A percentile compares a stretch with the other conserved stretches of the same genome.
phyloP scores from a whole-genome alignment of 2,888 invertebrate genomes.

The Acleris literana region DNA sequence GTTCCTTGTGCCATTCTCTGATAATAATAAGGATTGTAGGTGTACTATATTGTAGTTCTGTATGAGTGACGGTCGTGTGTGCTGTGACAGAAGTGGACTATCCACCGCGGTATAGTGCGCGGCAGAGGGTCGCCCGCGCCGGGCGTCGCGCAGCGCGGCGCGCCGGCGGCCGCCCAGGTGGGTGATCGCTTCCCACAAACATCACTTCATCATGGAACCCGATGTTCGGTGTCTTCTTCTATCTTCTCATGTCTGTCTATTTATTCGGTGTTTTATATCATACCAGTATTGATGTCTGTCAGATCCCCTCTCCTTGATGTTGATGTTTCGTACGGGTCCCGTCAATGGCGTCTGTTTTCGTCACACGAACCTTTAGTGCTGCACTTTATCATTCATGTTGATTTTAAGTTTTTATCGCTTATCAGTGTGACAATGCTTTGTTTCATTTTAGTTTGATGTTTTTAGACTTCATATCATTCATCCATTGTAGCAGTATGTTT shows the following conservation, averaged over 20 bases:
- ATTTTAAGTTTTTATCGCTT: constrained; percentile 30
- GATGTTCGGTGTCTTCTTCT: constrained; percentile 67
- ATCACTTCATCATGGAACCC: constrained; percentile 53
- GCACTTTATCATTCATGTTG: constrained; percentile 51
- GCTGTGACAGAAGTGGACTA: constrained; percentile 89
- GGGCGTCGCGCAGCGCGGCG: constrained; percentile 70
- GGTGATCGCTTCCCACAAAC: constrained; percentile 60
- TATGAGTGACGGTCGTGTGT: constrained; percentile 59
- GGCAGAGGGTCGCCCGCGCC: constrained; percentile 85
- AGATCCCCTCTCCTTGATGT: constrained; percentile 27
- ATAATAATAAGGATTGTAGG: constrained; percentile 15
- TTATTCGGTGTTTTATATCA: constrained; percentile 35
- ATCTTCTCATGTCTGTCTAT: constrained; percentile 47
- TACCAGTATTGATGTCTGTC: constrained; percentile 40
- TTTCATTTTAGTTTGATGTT: constrained; percentile 22
- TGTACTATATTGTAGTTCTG: constrained; percentile 13
- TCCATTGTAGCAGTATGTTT: constrained; percentile 37
- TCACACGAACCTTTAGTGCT: constrained; percentile 42
- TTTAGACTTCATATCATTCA: not conserved
- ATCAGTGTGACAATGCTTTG: constrained; percentile 27
- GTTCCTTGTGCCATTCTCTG: not conserved
- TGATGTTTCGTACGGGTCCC: constrained; percentile 28
- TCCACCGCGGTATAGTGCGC: constrained; percentile 91
- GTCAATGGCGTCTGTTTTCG: constrained; percentile 34
- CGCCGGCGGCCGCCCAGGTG: constrained; percentile 83